phyloP scores from a whole-genome alignment of 2,113 vertebrate genomes.

The Heterochromis multidens region DNA sequence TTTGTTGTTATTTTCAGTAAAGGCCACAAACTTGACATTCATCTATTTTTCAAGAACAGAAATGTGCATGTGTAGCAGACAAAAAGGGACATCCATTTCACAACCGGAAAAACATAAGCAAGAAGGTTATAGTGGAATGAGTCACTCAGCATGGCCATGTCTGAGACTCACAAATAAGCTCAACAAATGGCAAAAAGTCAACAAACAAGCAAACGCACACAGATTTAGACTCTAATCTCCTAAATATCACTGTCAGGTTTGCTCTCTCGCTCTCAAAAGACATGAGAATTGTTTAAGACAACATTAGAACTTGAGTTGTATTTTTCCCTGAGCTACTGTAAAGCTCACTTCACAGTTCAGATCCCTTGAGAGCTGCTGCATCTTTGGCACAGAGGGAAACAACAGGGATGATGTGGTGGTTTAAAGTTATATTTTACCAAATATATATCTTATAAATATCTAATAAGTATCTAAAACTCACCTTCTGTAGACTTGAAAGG shows the following conservation, averaged over 20 bases:
- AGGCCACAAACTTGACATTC: conserved; percentile 59
- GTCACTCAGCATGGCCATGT: not conserved
- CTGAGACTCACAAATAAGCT: not conserved
- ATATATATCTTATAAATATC: not conserved
- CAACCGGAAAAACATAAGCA: conserved; percentile 40
- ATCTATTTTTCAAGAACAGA: conserved; percentile 61
- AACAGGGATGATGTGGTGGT: not conserved
- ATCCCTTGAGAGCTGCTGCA: not conserved
- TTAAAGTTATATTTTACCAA: not conserved
- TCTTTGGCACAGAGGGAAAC: not conserved
- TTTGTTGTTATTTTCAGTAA: conserved; percentile 39
- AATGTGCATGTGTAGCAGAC: not conserved
- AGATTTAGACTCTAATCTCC: not conserved
- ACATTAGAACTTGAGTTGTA: not conserved
- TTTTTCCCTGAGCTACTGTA: not conserved
- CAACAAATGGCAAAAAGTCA: not conserved
- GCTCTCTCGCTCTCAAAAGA: not conserved
- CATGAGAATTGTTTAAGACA: not conserved
- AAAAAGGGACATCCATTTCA: conserved; percentile 26
- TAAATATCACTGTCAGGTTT: not conserved
- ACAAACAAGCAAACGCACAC: not conserved
- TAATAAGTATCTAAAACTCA: not conserved
- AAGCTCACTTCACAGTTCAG: not conserved
- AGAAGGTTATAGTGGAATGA: not conserved
- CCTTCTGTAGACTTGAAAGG: not conserved